Conservation (phyloP, 2,888 invertebrate species). For the Dynastes maya region DNA sequence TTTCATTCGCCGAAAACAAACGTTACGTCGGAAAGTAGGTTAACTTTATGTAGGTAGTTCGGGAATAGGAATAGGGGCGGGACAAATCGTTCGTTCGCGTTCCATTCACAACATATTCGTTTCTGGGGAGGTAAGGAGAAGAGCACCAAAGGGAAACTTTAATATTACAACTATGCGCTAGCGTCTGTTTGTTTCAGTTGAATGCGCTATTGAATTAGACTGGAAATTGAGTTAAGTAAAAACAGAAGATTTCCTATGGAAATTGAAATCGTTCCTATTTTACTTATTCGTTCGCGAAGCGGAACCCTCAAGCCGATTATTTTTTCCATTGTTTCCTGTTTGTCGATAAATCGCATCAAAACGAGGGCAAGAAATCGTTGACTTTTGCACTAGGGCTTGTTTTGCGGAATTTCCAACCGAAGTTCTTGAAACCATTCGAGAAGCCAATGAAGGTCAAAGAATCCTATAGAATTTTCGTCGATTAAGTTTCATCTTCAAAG, state of each 20-base stretch:
- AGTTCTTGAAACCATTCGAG: too few relatives aligned
- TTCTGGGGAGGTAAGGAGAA: neutral
- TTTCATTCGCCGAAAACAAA: slow-evolving; percentile 25
- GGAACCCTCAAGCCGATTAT: neutral
- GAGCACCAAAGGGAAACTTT: slow-evolving; percentile 5
- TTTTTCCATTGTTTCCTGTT: too few relatives aligned
- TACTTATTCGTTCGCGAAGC: neutral
- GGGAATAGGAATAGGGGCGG: neutral
- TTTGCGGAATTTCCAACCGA: too few relatives aligned
- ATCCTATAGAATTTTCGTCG: too few relatives aligned
- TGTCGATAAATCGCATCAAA: too few relatives aligned
- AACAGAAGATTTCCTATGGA: neutral
- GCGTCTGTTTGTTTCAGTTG: slow-evolving; percentile 19
- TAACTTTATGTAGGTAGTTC: neutral
- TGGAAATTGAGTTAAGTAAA: slow-evolving; percentile 14
- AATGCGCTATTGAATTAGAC: slow-evolving; percentile 7
- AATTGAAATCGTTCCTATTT: slow-evolving; percentile 16
- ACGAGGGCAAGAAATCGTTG: too few relatives aligned
- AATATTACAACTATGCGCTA: slow-evolving; percentile 24
- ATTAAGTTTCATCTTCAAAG: too few relatives aligned
- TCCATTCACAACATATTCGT: slow-evolving; percentile 11
- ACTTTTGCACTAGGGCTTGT: too few relatives aligned
- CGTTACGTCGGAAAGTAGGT: slow-evolving; percentile 4
- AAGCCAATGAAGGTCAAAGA: too few relatives aligned
- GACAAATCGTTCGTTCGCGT: neutral